Evolutionary conservation across 2,888 invertebrate genomes (phyloP), one percentile per base, ranked within the genome.

Genomic region (Heliothis peltigera): DNA sequence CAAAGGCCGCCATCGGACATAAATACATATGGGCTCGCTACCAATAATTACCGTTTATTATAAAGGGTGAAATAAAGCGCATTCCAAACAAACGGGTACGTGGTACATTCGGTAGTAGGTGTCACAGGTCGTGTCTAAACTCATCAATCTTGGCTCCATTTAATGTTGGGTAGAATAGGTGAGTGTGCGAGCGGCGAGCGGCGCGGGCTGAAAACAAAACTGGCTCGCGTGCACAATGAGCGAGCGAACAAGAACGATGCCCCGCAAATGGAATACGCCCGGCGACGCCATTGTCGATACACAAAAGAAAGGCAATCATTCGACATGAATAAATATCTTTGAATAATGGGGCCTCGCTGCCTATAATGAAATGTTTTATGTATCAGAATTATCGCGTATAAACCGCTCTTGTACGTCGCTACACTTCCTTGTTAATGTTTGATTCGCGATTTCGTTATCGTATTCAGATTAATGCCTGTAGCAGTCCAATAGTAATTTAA

Each of bases 241-340:
- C 85, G 84, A 81, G 77, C 79, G 84, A 83, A 83, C 83, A 79
- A 80, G 83, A 85, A 83, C 87, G 87, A 84, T 83, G 85, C 87
- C 88, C 84, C 88, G 90, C 90, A 91, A 93, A 94, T 92, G 93
- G 91, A 92, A 93, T 91, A 92, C 88, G 88, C 81, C 86, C 87
- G 87, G 82, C 89, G 88, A 88, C 87, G 87, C 91, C 90, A 92
- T 94, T 94, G 94, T 94, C 89, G 89, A 89, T 88, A 80, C 90
- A 94, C 94, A 94, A 94, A 94, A 91, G 94, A 94, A 93, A 94
- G 92, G 94, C 91, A 93, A 95, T 94, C 94, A 92, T 93, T 94
- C 92, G 93, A 94, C 94, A 92, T 93, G 94, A 94, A 95, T 94
- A 94, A 94, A 94, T 92, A 93, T 94, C 92, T 93, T 92, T 92